Evolutionary conservation across 2,888 invertebrate species (phyloP).

Genomic region (Zygothrica quintamaculata): DNA sequence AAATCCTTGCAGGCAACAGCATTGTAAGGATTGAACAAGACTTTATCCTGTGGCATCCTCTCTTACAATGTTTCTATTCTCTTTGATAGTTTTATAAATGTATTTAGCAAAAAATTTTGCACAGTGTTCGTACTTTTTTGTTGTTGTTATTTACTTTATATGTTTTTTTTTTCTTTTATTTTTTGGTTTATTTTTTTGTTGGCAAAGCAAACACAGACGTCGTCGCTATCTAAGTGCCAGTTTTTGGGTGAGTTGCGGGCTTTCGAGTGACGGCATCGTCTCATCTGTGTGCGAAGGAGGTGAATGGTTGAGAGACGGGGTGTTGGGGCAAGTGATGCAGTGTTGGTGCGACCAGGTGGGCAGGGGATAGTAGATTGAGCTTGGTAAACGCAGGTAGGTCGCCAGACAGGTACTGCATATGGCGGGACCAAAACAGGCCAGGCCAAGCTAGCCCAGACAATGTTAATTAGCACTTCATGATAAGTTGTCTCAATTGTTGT

Average conservation of each 20-base stretch:
- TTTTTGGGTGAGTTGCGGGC: conserved; percentile 67
- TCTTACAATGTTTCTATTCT: conserved; percentile 15
- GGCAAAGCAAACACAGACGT: conserved; percentile 75
- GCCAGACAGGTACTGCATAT: conserved; percentile 54
- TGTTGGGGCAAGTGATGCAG: conserved; percentile 15
- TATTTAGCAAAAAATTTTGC: conserved; percentile 6
- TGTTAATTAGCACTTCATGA: conserved; percentile 80
- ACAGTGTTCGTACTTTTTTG: conserved; percentile 29
- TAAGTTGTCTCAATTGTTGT: conserved; percentile 72
- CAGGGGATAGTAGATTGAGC: conserved; percentile 38
- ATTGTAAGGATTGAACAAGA: neutral
- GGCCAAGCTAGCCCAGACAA: conserved; percentile 61
- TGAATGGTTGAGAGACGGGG: neutral
- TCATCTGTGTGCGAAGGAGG: conserved; percentile 14
- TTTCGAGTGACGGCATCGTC: conserved; percentile 34
- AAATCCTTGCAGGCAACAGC: too few relatives aligned
- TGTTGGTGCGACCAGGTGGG: conserved; percentile 1
- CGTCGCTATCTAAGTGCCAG: conserved; percentile 71
- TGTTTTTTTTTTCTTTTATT: too few relatives aligned
- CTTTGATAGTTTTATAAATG: conserved; percentile 47
- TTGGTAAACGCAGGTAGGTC: conserved; percentile 72
- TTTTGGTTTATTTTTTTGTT: conserved; percentile 42
- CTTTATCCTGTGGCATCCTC: neutral
- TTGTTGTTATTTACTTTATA: too few relatives aligned
- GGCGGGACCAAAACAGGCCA: conserved; percentile 33